Conservation (phyloP, 2,888 invertebrate genomes). For the Ophion costatus region DNA sequence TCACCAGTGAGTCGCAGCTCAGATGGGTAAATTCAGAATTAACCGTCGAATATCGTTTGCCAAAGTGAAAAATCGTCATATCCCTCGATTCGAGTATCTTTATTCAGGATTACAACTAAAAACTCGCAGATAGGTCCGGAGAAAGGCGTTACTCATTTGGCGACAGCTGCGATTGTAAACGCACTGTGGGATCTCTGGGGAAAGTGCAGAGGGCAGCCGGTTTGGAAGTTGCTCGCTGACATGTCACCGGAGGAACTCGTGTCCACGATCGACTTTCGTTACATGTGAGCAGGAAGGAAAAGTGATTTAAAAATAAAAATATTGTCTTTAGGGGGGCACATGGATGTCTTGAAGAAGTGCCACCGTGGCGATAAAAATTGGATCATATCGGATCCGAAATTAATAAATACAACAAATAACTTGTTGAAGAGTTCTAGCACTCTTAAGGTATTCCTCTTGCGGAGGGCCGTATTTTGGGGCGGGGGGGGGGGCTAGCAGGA, state of each 20-base stretch:
- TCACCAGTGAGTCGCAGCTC: conserved; percentile 95
- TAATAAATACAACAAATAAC: background rate
- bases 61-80: too few relatives aligned
- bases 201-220: conserved; percentile 91
- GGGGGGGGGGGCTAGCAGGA: too few relatives aligned
- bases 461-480: too few relatives aligned
- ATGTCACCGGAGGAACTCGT: conserved; percentile 93
- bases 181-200: conserved; percentile 97
- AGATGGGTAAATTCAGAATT: conserved; percentile 89
- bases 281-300: conserved; percentile 83
- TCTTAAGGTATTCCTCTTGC: background rate
- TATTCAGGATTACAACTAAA: background rate
- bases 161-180: conserved; percentile 94
- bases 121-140: conserved; percentile 92
- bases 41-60: too few relatives aligned
- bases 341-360: background rate
- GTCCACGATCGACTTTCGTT: conserved; percentile 94
- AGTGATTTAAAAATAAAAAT: background rate
- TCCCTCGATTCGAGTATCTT: background rate
- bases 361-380: background rate
- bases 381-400: background rate
- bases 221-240: conserved; percentile 94
- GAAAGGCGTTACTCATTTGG: conserved; percentile 95
- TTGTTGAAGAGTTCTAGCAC: background rate
- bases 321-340: background rate